phyloP scores from a whole-genome alignment of 2,113 vertebrate species.

The Uria aalge region DNA sequence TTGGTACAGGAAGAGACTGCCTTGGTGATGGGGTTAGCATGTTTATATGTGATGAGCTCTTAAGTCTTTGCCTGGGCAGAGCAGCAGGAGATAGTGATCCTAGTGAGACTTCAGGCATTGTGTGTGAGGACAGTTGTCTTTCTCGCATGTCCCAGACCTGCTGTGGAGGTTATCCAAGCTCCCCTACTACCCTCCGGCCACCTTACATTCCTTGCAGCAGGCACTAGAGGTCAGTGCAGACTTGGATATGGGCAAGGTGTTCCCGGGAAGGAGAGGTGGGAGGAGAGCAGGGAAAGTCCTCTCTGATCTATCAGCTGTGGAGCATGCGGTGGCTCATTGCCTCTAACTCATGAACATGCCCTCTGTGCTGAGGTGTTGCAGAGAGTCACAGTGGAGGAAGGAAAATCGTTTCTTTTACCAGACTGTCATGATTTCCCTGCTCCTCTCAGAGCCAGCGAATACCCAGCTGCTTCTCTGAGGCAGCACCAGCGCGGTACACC shows the following conservation, averaged over 20 bases:
- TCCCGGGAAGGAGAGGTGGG: background rate
- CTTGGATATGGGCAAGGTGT: background rate
- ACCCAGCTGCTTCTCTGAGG: background rate
- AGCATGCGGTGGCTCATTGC: background rate
- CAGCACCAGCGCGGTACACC: background rate
- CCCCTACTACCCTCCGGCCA: background rate
- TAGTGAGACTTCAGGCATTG: background rate
- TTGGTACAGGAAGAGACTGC: background rate
- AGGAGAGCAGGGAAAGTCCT: background rate
- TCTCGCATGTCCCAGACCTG: background rate
- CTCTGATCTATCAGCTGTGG: background rate
- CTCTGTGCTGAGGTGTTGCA: background rate
- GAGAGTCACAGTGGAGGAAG: background rate
- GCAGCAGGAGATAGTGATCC: background rate
- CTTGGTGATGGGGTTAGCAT: background rate
- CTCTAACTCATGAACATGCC: background rate
- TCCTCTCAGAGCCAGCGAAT: background rate
- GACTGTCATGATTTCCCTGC: background rate
- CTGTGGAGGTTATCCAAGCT: background rate
- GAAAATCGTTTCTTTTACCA: background rate
- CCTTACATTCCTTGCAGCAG: background rate
- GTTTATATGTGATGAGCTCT: background rate
- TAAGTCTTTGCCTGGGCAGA: background rate
- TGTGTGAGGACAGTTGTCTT: background rate
- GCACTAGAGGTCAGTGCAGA: slow-evolving; percentile 63